phyloP scores from a whole-genome alignment of 2,888 invertebrate genomes.

The Acrobasis repandana region DNA sequence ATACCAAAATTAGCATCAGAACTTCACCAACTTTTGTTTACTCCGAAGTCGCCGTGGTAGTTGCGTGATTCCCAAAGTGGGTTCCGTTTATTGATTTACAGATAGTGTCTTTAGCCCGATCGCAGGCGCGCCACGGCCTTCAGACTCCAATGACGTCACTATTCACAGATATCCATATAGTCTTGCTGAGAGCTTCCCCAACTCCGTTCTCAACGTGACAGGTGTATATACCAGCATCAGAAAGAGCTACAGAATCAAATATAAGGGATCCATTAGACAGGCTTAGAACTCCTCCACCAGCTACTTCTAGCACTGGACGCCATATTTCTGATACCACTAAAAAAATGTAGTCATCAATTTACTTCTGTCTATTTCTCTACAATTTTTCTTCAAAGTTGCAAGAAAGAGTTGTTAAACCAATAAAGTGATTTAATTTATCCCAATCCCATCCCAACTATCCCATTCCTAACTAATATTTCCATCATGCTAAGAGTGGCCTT shows the following conservation, averaged over 20 bases:
- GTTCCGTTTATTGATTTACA: conserved; percentile 63
- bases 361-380: no score
- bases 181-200: conserved; percentile 75
- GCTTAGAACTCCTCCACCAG: conserved; percentile 76
- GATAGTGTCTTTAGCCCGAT: no score
- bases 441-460: no score
- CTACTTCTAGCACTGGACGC: conserved; percentile 75
- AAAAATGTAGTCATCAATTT: conserved; percentile 24
- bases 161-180: conserved; percentile 77
- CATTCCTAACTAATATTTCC: no score
- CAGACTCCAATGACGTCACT: no score
- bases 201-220: conserved; percentile 81
- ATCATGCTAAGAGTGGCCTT: no score
- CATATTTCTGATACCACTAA: conserved; percentile 70
- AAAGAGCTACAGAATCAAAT: conserved; percentile 72
- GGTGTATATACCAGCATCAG: conserved; percentile 74
- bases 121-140: no score
- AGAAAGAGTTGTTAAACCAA: no score
- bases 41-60: conserved; percentile 22
- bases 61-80: conserved; percentile 54
- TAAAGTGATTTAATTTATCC: no score
- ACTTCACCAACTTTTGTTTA: conserved; percentile 9
- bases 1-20: background rate
- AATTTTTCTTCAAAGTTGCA: no score
- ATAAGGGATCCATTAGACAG: conserved; percentile 75